Conservation (phyloP, 2,797 vertebrate species). For the Phataginus tricuspis region DNA sequence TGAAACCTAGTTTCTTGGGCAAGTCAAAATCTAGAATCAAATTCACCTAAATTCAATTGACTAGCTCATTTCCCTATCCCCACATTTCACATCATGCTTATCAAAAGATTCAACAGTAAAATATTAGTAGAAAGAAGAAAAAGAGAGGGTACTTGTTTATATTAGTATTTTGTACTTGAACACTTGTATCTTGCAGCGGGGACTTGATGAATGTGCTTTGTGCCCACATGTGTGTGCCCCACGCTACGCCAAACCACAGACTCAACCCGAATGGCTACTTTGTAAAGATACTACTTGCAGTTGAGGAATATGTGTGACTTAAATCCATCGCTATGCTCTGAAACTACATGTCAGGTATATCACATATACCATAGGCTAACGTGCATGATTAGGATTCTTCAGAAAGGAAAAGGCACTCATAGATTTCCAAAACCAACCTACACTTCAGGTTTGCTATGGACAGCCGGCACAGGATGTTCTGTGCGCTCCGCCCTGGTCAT, state of each 20-base stretch:
- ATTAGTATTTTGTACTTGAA: constrained; percentile 86
- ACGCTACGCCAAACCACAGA: constrained; percentile 73
- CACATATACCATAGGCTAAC: constrained; percentile 76
- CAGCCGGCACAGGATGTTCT: constrained; percentile 47
- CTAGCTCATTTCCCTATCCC: constrained; percentile 62
- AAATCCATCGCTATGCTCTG: constrained; percentile 73
- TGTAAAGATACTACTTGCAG: constrained; percentile 72
- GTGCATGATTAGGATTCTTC: constrained; percentile 71
- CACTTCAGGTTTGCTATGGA: constrained; percentile 36
- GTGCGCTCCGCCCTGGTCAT: constrained; percentile 70
- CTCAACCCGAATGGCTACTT: constrained; percentile 81
- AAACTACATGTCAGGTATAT: constrained; percentile 73
- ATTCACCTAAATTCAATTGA: constrained; percentile 60
- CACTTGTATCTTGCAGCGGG: constrained; percentile 81
- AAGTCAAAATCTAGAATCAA: constrained; percentile 73
- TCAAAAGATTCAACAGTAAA: constrained; percentile 76
- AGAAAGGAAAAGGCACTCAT: constrained; percentile 61
- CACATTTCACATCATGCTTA: constrained; percentile 34
- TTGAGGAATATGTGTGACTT: constrained; percentile 64
- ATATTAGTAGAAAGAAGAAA: constrained; percentile 2
- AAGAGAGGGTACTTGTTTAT: constrained; percentile 80
- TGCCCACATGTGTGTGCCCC: constrained; percentile 77
- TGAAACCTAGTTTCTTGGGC: constrained; percentile 81
- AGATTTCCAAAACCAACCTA: constrained; percentile 64
- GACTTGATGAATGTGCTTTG: constrained; percentile 84